A percentile compares a stretch with the other conserved stretches of the same genome.
Conservation (phyloP, 2,888 invertebrate species). For the Himalopsyche anomala region DNA sequence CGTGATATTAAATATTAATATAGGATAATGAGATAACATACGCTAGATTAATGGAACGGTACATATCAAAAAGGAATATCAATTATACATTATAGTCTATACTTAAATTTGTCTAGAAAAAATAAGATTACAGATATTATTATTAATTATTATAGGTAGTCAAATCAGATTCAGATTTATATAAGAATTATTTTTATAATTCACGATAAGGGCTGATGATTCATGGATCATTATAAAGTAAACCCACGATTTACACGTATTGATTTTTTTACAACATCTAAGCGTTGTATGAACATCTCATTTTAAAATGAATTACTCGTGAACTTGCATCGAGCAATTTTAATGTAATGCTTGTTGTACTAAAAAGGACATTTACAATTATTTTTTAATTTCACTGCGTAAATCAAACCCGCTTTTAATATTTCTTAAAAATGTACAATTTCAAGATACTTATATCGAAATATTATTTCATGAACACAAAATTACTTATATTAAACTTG, state of each 20-base stretch:
- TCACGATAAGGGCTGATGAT: constrained; percentile 51
- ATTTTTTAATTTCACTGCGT: not conserved
- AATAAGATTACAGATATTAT: constrained; percentile 2
- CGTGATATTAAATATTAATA: constrained; percentile 63
- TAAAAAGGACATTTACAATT: not conserved
- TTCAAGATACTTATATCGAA: too few species aligned
- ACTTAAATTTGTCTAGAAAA: constrained; percentile 14
- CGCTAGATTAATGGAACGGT: constrained; percentile 52
- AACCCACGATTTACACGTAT: constrained; percentile 1
- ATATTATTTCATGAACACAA: too few species aligned
- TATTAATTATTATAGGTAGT: constrained; percentile 47
- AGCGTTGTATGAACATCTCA: not conserved
- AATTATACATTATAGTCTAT: constrained; percentile 48
- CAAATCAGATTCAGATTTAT: constrained; percentile 54
- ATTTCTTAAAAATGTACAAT: too few species aligned
- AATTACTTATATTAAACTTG: too few species aligned
- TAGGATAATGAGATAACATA: constrained; percentile 55
- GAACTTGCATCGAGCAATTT: constrained; percentile 18
- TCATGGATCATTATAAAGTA: not conserved
- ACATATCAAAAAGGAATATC: constrained; percentile 60
- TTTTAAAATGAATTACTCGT: constrained; percentile 16
- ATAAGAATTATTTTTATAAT: constrained; percentile 62
- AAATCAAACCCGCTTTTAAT: too few species aligned
- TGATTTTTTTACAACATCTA: constrained; percentile 23
- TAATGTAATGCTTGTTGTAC: not conserved